Evolutionary conservation across 2,113 vertebrate genomes (phyloP).

Genomic region (Dipodomys ordii): DNA sequence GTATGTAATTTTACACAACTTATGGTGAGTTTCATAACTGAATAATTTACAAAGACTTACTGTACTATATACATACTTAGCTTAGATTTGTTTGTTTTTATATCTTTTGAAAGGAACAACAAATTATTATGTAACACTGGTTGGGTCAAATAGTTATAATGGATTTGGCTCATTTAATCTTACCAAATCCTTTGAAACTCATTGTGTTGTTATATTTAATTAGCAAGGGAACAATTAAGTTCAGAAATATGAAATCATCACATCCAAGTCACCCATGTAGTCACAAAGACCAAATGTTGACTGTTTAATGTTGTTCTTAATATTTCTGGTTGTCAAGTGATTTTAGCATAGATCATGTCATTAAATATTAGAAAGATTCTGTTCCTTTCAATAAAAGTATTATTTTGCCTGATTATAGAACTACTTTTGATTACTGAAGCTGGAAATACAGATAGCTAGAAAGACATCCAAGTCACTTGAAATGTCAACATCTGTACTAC

Average conservation of each 20-base stretch:
- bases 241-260: not conserved
- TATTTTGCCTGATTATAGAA: not conserved
- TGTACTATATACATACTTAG: not conserved
- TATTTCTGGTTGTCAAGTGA: not conserved
- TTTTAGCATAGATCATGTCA: not conserved
- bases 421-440: not conserved
- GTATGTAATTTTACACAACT: not conserved
- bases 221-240: not conserved
- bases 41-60: slow-evolving; percentile 12
- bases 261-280: not conserved
- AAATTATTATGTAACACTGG: not conserved
- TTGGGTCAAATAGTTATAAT: not conserved
- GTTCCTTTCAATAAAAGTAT: not conserved
- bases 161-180: slow-evolving; percentile 19
- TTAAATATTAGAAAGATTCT: not conserved
- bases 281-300: not conserved
- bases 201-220: not conserved
- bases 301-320: not conserved
- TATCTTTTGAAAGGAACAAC: not conserved
- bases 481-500: not conserved
- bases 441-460: not conserved
- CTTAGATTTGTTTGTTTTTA: not conserved
- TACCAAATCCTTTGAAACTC: not conserved
- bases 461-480: not conserved
- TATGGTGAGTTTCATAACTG: not conserved